Conservation (phyloP, 2,113 vertebrate species). For the Parus major region DNA sequence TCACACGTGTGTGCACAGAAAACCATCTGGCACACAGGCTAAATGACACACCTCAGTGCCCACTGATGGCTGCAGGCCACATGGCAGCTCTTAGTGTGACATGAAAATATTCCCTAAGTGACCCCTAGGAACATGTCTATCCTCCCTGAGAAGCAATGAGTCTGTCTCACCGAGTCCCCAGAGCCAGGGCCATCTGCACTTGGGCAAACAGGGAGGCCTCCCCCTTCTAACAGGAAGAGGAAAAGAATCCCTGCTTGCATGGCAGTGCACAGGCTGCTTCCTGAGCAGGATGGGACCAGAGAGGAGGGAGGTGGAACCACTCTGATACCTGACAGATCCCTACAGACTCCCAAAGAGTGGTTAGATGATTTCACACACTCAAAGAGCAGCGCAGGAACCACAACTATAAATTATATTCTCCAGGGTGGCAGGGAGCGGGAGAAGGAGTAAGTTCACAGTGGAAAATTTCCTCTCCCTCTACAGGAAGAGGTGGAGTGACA, state of each 20-base stretch:
- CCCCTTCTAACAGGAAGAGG: background rate
- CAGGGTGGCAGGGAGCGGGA: background rate
- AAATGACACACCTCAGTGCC: background rate
- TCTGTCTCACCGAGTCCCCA: background rate
- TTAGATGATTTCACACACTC: background rate
- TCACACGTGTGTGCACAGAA: background rate
- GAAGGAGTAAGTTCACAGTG: background rate
- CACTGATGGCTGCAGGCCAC: background rate
- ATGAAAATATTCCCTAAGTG: background rate
- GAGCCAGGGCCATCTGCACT: background rate
- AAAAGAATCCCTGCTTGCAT: background rate
- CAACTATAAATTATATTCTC: background rate
- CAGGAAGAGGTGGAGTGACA: background rate
- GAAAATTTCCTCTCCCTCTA: background rate
- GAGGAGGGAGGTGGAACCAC: background rate
- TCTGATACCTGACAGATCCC: background rate
- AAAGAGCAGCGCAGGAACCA: background rate
- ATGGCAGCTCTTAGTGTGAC: background rate
- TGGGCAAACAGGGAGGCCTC: background rate
- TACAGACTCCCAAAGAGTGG: background rate
- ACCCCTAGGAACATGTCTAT: background rate
- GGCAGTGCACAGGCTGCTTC: background rate
- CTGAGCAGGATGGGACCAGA: background rate
- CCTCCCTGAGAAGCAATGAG: background rate
- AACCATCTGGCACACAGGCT: background rate